These are phyloP conservation scores for Agelastica alni DNA, from an alignment of 2,888 invertebrate species.

Conservation along the genomic window DNA sequence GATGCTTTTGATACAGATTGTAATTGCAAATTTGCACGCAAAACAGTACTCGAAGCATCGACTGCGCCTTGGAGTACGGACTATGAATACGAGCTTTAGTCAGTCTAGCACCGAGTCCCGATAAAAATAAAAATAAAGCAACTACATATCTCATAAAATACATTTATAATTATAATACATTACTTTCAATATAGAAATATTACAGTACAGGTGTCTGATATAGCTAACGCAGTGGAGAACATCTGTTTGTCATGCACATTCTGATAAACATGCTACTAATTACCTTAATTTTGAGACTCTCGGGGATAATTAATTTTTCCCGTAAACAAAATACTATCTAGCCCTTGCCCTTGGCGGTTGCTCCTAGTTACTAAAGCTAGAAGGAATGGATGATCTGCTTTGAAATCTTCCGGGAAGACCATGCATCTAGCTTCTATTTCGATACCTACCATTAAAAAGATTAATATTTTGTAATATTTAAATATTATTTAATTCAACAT, in stretches of 20 bases:
- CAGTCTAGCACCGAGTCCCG: too few species aligned
- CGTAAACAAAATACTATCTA: slow-evolving; percentile 25
- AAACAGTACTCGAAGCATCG: too few species aligned
- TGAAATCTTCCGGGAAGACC: slow-evolving; percentile 26
- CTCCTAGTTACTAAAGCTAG: slow-evolving; percentile 18
- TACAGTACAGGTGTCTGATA: background rate
- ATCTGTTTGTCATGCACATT: slow-evolving; percentile 2
- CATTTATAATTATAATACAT: too few species aligned
- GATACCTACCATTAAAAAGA: slow-evolving; percentile 11
- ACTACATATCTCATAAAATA: too few species aligned
- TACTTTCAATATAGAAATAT: too few species aligned
- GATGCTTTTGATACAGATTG: too few species aligned
- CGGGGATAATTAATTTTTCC: slow-evolving; percentile 30
- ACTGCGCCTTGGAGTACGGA: too few species aligned
- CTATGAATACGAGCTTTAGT: too few species aligned
- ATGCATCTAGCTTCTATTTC: slow-evolving; percentile 11
- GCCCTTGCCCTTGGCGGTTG: slow-evolving; percentile 3
- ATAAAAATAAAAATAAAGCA: too few species aligned
- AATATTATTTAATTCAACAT: too few species aligned
- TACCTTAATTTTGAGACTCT: too few species aligned
- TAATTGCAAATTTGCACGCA: too few species aligned
- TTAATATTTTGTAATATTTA: background rate
- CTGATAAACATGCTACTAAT: slow-evolving; percentile 5
- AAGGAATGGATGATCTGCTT: slow-evolving; percentile 36
- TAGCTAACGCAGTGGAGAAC: background rate